Conservation (phyloP, 1,140 invertebrate species). For the Lethocerus indicus region DNA sequence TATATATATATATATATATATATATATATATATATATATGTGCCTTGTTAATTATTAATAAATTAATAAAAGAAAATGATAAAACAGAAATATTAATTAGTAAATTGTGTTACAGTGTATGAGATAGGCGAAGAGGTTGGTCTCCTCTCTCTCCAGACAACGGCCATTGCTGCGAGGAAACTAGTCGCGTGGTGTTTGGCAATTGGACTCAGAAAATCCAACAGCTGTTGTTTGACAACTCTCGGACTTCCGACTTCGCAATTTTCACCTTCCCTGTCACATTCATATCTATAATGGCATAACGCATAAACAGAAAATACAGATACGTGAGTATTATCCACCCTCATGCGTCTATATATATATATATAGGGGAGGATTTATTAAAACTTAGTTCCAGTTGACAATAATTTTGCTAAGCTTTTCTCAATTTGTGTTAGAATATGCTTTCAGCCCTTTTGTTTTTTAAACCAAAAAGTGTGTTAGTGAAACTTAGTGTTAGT, state of each 20-base stretch:
- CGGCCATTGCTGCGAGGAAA: conserved; percentile 70
- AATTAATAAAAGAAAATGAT: background rate
- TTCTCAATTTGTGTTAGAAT: too few relatives aligned
- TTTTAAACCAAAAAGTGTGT: too few relatives aligned
- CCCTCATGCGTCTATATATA: background rate
- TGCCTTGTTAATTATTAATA: background rate
- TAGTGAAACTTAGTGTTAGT: too few relatives aligned
- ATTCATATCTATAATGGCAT: background rate
- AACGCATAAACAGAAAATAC: too few relatives aligned
- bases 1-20: too few relatives aligned
- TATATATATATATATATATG: background rate
- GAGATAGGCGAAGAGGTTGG: conserved; percentile 12
- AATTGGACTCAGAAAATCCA: conserved; percentile 76
- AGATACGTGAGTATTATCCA: too few relatives aligned
- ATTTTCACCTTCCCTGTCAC: conserved; percentile 20
- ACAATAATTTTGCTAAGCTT: too few relatives aligned
- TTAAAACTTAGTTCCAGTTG: too few relatives aligned
- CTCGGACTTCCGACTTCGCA: conserved; percentile 38
- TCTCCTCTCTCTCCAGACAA: conserved; percentile 71
- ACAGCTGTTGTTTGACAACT: conserved; percentile 55
- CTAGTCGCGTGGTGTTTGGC: conserved; percentile 68
- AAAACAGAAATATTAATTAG: too few relatives aligned
- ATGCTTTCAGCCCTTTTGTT: too few relatives aligned
- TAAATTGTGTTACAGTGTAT: conserved; percentile 19
- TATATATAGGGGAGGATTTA: background rate